phyloP scores from a whole-genome alignment of 2,113 vertebrate genomes.

The Hippocampus barbouri region DNA sequence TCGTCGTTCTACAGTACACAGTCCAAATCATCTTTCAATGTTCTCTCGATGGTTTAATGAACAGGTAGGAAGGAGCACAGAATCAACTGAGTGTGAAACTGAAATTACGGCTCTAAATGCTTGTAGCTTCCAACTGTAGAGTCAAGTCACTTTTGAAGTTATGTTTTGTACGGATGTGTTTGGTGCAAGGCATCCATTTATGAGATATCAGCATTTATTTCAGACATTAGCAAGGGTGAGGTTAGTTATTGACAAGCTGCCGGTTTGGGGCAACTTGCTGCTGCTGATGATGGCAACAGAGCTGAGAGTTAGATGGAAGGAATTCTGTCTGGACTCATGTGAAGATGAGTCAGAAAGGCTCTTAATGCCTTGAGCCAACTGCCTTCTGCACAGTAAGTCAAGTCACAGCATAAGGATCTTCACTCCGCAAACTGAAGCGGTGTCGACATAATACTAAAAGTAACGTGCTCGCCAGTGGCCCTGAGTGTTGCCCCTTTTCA shows the following conservation, averaged over 20 bases:
- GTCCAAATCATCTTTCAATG: conserved; percentile 9
- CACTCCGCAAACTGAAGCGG: conserved; percentile 8
- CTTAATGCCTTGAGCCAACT: conserved; percentile 59
- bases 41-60: conserved; percentile 26
- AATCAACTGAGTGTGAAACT: conserved; percentile 16
- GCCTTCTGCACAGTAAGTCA: conserved; percentile 26
- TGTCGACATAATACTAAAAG: conserved; percentile 7
- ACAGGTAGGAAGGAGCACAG: conserved; percentile 29
- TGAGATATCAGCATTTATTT: conserved; percentile 58
- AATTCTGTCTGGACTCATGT: conserved; percentile 69
- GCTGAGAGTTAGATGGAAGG: conserved; percentile 64
- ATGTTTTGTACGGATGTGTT: conserved; percentile 48
- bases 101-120: conserved; percentile 30
- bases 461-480: not conserved
- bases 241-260: conserved; percentile 51
- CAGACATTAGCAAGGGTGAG: conserved; percentile 53
- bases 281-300: conserved; percentile 40
- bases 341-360: conserved; percentile 71
- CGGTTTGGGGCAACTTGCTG: conserved; percentile 62
- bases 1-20: conserved; percentile 18
- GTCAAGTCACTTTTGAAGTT: conserved; percentile 27
- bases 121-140: conserved; percentile 10
- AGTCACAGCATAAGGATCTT: conserved; percentile 30
- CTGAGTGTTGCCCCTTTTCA: not conserved
- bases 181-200: conserved; percentile 50